phyloP scores from a whole-genome alignment of 92 coral and sea anemone genomes.

The Porites cylindrica region DNA sequence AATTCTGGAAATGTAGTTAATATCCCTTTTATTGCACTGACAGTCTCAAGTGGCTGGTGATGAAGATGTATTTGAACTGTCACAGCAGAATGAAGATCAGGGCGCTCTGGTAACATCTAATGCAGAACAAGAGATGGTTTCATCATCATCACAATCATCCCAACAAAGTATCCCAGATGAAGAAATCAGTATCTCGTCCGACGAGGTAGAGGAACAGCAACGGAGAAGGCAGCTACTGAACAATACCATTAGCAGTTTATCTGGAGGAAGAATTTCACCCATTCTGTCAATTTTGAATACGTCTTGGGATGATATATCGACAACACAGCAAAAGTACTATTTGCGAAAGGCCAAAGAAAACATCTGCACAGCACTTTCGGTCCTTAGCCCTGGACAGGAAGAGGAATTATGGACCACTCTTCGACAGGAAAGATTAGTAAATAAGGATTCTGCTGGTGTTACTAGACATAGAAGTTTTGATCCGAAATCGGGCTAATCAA shows the following conservation, averaged over 20 bases:
- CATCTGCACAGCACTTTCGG: slow-evolving; percentile 43
- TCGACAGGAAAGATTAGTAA: slow-evolving; percentile 30
- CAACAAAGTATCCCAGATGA: not conserved
- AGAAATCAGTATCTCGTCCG: slow-evolving; percentile 13
- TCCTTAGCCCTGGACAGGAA: slow-evolving; percentile 69
- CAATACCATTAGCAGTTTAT: slow-evolving; percentile 2
- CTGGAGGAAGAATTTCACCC: not conserved
- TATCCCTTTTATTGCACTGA: slow-evolving; percentile 11
- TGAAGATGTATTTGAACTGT: slow-evolving; percentile 20
- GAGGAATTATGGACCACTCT: slow-evolving; percentile 1
- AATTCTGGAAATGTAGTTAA: slow-evolving; percentile 19
- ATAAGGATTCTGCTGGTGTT: slow-evolving; percentile 12
- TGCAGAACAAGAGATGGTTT: not conserved
- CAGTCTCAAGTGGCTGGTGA: slow-evolving; percentile 25
- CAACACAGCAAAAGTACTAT: slow-evolving; percentile 54
- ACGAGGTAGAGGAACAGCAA: slow-evolving; percentile 1
- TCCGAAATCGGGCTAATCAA: slow-evolving; percentile 42
- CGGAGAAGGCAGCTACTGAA: not conserved
- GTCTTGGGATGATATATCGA: slow-evolving; percentile 57
- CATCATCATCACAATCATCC: slow-evolving; percentile 1
- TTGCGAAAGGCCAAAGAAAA: slow-evolving; percentile 48
- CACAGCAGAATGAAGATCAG: slow-evolving; percentile 21
- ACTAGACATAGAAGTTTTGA: slow-evolving; percentile 52
- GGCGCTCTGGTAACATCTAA: slow-evolving; percentile 22
- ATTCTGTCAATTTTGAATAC: slow-evolving; percentile 23